A percentile compares a stretch with the other conserved stretches of the same genome.
These are phyloP conservation scores for Ploceus nigricollis DNA, from an alignment of 2,113 vertebrate species.

Conservation along the genomic window DNA sequence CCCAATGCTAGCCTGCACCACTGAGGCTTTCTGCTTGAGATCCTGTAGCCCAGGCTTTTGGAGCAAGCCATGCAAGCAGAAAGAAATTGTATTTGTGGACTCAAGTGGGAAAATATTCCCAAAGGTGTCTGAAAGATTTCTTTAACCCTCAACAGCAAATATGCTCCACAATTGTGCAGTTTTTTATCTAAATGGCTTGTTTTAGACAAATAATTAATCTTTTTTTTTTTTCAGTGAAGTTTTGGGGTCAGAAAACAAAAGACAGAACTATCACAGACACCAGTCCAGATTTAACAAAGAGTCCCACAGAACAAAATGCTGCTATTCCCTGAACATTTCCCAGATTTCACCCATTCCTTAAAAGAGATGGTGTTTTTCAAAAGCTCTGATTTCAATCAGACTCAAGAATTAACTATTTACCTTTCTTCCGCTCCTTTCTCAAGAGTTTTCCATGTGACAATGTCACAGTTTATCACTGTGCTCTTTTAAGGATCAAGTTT, in stretches of 20 bases:
- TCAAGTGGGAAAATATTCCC: neutral
- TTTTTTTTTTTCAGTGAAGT: neutral
- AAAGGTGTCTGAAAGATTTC: neutral
- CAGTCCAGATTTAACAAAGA: neutral
- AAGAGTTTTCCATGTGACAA: neutral
- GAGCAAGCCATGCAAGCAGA: neutral
- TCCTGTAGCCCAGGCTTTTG: neutral
- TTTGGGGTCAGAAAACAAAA: neutral
- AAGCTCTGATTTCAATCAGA: neutral
- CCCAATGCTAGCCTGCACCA: fast-evolving
- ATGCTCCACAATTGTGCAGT: neutral
- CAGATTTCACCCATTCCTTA: neutral
- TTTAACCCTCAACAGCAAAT: neutral
- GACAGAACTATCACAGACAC: neutral
- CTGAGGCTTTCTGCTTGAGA: neutral
- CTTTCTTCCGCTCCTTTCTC: neutral
- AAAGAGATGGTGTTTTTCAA: neutral
- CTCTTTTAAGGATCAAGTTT: neutral
- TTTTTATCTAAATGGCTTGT: neutral
- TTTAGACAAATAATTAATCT: neutral
- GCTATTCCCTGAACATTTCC: neutral
- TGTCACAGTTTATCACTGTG: neutral
- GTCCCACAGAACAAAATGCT: neutral
- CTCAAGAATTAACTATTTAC: neutral
- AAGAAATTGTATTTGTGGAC: neutral